Evolutionary conservation across 2,888 invertebrate species (phyloP), one percentile per base, ranked within the genome.

Genomic region (Pediacus dermestoides): DNA sequence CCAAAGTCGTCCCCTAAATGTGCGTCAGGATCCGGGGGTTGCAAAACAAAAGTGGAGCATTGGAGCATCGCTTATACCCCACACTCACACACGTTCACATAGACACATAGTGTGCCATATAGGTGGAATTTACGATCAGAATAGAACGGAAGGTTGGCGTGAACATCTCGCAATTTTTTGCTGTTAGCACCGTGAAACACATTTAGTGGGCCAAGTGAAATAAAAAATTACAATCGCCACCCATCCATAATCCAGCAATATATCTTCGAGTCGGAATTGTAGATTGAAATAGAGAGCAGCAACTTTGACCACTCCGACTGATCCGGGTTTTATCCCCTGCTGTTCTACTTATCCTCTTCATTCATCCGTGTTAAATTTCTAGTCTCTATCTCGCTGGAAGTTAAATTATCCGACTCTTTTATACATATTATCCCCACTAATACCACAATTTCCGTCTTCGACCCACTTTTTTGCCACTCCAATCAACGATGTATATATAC

Each of bases 281-380:
- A 60, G 58, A 60, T 59, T 60, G 61, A 60, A 61, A 61, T 58
- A 58, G 62, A 56, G 53, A 53, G 52, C 52, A 54, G 53, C 54
- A 58, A 60, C 56, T 58, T 57, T 60, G 59, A 58, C 57, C 63
- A 53, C 28, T 28, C 7, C 28, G n/a, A n/a, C n/a, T 60, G 57
- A 58, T 59, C 55, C 55, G 44, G 47, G 46, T 40, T 41, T 57
- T 58, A 56, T 57, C 52, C 52, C 53, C 51, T 42, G 50, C 53
- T 55, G 50, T 46, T 55, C 53, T 53, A 55, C 60, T 60, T 59
- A 58, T 60, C 57, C 57, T 53, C 49, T 59, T 59, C 60, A 60
- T 60, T 60, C 58, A 57, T 59, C 56, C 58, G 58, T 57, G 57
- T 58, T 60, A 59, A 60, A 58, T 53, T 53, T 43, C 42, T 21